Conservation (phyloP, 2,113 vertebrate genomes). For the Tylochromis polylepis region DNA sequence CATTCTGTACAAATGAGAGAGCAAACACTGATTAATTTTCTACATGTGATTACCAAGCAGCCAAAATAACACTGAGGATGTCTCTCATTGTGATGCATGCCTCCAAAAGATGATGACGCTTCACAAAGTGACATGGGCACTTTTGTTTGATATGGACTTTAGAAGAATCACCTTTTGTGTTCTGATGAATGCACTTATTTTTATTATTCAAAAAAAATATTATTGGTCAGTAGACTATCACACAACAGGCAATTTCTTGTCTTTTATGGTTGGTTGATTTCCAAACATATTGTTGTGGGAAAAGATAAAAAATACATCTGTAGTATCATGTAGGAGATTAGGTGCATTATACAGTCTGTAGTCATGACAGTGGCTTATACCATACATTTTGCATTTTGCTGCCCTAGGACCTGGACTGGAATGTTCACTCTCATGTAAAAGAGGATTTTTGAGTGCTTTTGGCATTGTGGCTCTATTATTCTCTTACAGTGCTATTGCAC, state of each 20-base stretch:
- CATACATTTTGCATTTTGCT: neutral
- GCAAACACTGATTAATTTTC: slow-evolving; percentile 49
- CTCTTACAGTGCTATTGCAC: slow-evolving; percentile 3
- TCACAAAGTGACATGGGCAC: neutral
- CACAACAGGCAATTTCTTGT: neutral
- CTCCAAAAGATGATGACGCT: slow-evolving; percentile 3
- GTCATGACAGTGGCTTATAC: neutral
- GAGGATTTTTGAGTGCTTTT: slow-evolving; percentile 19
- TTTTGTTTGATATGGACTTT: neutral
- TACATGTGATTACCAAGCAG: slow-evolving; percentile 42
- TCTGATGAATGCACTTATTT: neutral
- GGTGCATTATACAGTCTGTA: neutral
- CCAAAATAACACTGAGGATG: neutral
- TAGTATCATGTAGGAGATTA: neutral
- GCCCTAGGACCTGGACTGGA: neutral
- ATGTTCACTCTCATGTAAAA: slow-evolving; percentile 18
- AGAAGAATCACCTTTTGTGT: neutral
- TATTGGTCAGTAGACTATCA: neutral
- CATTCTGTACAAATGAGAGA: neutral
- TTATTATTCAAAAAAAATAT: neutral
- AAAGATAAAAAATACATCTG: neutral
- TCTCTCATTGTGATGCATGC: slow-evolving; percentile 9
- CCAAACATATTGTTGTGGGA: neutral
- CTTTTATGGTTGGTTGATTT: neutral
- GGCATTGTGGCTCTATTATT: slow-evolving; percentile 17